Conservation (phyloP, 37 sponge, comb jelly and placozoan genomes). For the Halisarca cf. caerulea region DNA sequence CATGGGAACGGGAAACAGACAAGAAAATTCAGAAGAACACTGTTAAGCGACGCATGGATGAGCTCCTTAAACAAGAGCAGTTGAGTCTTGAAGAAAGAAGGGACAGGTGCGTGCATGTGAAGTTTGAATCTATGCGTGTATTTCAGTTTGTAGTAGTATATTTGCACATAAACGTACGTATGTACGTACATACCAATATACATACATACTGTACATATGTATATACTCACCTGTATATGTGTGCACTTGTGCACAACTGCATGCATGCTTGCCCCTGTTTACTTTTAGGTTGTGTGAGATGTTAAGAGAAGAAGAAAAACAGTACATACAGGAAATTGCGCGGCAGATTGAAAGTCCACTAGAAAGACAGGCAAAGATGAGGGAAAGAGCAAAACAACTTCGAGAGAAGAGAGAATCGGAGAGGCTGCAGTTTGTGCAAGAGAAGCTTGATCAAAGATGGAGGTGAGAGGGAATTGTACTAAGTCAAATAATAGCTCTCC, state of each 20-base stretch:
- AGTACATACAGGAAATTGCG: slow-evolving; percentile 78
- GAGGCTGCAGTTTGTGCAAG: slow-evolving; percentile 82
- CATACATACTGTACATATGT: no score
- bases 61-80: slow-evolving; percentile 62
- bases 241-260: no score
- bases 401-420: slow-evolving; percentile 87
- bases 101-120: slow-evolving; percentile 63
- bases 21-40: slow-evolving; percentile 91
- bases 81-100: slow-evolving; percentile 86
- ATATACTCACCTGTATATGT: no score
- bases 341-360: slow-evolving; percentile 77
- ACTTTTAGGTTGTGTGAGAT: slow-evolving; percentile 71
- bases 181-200: no score
- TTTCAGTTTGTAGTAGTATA: no score
- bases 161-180: no score
- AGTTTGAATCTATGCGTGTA: not conserved
- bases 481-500: no score
- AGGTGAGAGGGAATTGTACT: slow-evolving; percentile 64
- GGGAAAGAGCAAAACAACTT: slow-evolving; percentile 81
- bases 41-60: slow-evolving; percentile 84
- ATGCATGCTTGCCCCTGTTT: not conserved
- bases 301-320: slow-evolving; percentile 81
- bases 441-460: slow-evolving; percentile 93
- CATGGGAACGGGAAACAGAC: slow-evolving; percentile 91
- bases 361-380: slow-evolving; percentile 95